Evolutionary conservation across 92 coral and sea anemone species (phyloP).

Genomic region (Heteractis magnifica): DNA sequence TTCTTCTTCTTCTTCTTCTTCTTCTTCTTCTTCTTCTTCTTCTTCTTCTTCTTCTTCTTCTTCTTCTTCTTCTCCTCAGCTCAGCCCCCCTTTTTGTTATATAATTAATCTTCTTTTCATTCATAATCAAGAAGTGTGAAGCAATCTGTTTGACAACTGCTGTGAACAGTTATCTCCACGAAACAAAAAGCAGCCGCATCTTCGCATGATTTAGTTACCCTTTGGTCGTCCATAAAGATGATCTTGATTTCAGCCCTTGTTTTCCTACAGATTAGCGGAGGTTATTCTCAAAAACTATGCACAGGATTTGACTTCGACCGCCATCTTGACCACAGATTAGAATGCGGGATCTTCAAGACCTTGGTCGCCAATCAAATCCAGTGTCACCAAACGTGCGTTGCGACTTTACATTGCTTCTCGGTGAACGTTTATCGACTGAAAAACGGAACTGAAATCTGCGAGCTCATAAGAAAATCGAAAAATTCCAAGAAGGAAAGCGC

Average conservation of each 20-base stretch:
- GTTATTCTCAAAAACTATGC: not conserved
- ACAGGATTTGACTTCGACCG: slow-evolving; percentile 6
- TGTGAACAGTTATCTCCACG: no score
- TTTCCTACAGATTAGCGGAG: not conserved
- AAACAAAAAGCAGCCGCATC: no score
- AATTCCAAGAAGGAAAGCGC: not conserved
- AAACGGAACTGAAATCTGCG: slow-evolving; percentile 15
- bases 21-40: no score
- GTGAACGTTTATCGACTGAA: not conserved
- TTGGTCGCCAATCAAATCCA: not conserved
- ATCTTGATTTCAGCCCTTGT: not conserved
- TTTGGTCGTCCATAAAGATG: not conserved
- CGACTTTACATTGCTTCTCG: slow-evolving; percentile 9
- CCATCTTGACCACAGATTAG: not conserved
- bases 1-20: no score
- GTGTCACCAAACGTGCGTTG: slow-evolving; percentile 8
- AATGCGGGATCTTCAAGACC: slow-evolving; percentile 21
- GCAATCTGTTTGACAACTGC: no score
- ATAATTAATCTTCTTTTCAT: no score
- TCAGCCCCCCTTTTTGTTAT: no score
- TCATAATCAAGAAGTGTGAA: no score
- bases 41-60: no score
- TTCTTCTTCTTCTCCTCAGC: no score
- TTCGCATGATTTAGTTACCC: no score
- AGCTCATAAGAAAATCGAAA: not conserved